phyloP scores from a whole-genome alignment of 2,888 invertebrate species.

The Dascillus cervinus region DNA sequence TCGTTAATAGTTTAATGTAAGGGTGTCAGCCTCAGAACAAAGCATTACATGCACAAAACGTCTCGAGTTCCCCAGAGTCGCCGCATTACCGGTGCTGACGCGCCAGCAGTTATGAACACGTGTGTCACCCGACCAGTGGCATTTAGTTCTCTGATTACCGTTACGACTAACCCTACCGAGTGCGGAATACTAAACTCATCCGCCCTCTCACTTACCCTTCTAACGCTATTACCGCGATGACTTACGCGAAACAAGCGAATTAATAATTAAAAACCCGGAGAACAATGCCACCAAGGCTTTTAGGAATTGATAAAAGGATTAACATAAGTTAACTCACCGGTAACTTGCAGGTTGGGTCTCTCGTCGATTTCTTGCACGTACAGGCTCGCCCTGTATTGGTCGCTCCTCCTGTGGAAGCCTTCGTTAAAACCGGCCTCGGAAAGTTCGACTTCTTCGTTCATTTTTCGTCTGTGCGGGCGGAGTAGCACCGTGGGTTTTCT shows the following conservation, averaged over 20 bases:
- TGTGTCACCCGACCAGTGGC: slow-evolving; percentile 28
- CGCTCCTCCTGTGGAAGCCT: slow-evolving; percentile 39
- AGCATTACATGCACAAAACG: slow-evolving; percentile 27
- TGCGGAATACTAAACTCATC: slow-evolving; percentile 26
- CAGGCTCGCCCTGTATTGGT: slow-evolving; percentile 39
- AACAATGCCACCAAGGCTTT: no score
- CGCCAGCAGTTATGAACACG: slow-evolving; percentile 34
- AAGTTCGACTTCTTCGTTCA: slow-evolving; percentile 37
- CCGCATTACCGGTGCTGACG: slow-evolving; percentile 28
- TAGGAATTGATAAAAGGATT: no score
- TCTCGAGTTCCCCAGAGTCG: slow-evolving; percentile 24
- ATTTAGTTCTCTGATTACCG: slow-evolving; percentile 36
- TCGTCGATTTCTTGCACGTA: slow-evolving; percentile 36
- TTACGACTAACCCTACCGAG: slow-evolving; percentile 28
- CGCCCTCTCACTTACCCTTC: slow-evolving; percentile 16
- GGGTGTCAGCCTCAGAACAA: slow-evolving; percentile 20
- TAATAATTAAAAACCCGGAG: no score
- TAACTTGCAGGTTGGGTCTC: slow-evolving; percentile 13
- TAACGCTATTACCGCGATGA: no score
- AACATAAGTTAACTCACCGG: slow-evolving; percentile 16
- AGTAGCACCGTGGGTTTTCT: slow-evolving; percentile 27
- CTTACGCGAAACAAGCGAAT: no score
- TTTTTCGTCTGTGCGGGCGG: slow-evolving; percentile 27
- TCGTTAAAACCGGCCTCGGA: slow-evolving; percentile 41
- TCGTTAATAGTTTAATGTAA: slow-evolving; percentile 33